Evolutionary conservation across 2,888 invertebrate species (phyloP).

Genomic region (Rhamphomyia laevipes): DNA sequence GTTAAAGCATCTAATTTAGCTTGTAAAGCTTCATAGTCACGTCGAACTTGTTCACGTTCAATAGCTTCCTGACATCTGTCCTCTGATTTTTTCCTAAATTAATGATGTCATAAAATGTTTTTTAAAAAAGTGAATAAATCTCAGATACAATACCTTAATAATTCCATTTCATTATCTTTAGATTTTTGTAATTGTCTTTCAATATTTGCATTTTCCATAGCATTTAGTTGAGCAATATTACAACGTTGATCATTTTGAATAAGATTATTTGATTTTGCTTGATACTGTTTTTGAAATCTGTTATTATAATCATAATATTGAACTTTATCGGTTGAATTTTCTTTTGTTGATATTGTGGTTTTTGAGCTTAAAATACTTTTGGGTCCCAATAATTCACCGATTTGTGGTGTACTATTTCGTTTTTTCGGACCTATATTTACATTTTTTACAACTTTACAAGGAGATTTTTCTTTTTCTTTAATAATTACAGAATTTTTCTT

Average conservation of each 20-base stretch:
- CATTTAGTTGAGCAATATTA: constrained; percentile 18
- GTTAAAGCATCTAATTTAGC: constrained; percentile 39
- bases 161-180: constrained; percentile 22
- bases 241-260: constrained; percentile 28
- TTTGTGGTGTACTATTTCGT: background rate
- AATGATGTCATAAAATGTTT: background rate
- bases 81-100: constrained; percentile 24
- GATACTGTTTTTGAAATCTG: constrained; percentile 34
- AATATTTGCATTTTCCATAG: constrained; percentile 28
- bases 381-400: no score
- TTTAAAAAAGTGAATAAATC: background rate
- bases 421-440: background rate
- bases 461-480: background rate
- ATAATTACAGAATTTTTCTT: no score
- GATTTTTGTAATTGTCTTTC: constrained; percentile 20
- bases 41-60: constrained; percentile 40
- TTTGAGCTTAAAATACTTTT: no score
- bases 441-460: background rate
- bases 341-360: background rate
- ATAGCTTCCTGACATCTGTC: constrained; percentile 40
- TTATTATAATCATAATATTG: constrained; percentile 41
- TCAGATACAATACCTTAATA: constrained; percentile 15
- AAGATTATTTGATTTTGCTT: constrained; percentile 24
- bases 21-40: constrained; percentile 41
- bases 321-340: constrained; percentile 20